Evolutionary conservation across 2,113 vertebrate species (phyloP).

Genomic region (Apodemus speciosus): DNA sequence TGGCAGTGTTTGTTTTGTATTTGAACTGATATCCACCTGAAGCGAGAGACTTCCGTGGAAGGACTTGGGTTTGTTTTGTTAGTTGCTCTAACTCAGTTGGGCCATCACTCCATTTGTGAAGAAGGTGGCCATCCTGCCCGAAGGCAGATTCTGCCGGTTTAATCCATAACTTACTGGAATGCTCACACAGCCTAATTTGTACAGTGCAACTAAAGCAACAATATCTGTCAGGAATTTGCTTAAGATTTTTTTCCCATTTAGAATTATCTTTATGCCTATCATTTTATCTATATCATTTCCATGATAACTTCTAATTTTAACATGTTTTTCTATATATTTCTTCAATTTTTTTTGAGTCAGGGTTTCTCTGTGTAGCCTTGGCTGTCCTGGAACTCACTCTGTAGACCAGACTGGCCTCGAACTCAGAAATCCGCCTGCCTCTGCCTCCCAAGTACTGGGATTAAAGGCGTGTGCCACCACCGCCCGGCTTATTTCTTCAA

Average conservation of each 20-base stretch:
- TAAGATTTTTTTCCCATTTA: not conserved
- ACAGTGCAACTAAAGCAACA: not conserved
- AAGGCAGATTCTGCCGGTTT: not conserved
- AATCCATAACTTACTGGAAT: not conserved
- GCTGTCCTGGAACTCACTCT: too few species aligned
- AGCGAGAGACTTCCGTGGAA: not conserved
- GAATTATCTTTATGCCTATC: too few species aligned
- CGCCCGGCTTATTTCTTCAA: too few species aligned
- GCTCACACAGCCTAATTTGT: not conserved
- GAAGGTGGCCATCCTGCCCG: not conserved
- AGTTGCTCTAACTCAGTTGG: not conserved
- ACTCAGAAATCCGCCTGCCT: too few species aligned
- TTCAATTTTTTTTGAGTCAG: too few species aligned
- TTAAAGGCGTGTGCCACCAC: too few species aligned
- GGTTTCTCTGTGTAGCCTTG: too few species aligned
- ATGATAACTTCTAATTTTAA: too few species aligned
- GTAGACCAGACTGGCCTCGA: too few species aligned
- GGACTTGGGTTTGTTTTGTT: not conserved
- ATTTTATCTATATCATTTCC: too few species aligned
- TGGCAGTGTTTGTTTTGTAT: not conserved
- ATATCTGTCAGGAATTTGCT: not conserved
- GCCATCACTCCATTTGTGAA: rapidly evolving
- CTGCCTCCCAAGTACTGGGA: too few species aligned
- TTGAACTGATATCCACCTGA: not conserved
- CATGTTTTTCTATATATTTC: too few species aligned